Conservation (phyloP, 1,140 invertebrate genomes). For the Panonychus citri region DNA sequence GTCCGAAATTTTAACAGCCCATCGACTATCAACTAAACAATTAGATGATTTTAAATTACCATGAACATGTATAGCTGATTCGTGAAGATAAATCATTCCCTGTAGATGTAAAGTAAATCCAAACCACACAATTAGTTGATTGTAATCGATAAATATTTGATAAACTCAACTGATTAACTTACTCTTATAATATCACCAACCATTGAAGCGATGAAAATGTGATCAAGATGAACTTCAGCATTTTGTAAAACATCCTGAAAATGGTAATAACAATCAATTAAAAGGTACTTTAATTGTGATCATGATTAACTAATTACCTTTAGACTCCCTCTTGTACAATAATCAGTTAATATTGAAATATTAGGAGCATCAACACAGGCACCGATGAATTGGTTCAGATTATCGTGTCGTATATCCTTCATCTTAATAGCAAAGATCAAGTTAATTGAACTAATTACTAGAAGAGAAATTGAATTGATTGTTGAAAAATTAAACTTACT, state of each 20-base stretch:
- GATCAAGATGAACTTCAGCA: conserved; percentile 83
- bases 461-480: too few relatives aligned
- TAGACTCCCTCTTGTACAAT: conserved; percentile 83
- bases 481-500: conserved; percentile 26
- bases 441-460: too few relatives aligned
- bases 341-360: conserved; percentile 70
- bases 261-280: not conserved
- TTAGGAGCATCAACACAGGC: conserved; percentile 30
- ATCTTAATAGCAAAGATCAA: conserved; percentile 27
- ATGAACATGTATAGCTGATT: conserved; percentile 58
- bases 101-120: not conserved
- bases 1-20: conserved; percentile 80
- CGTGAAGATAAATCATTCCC: conserved; percentile 79
- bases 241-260: conserved; percentile 66
- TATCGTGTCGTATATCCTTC: conserved; percentile 69
- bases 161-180: too few relatives aligned
- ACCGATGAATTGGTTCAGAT: conserved; percentile 90
- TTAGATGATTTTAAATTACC: conserved; percentile 93
- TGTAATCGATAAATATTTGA: too few relatives aligned
- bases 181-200: conserved; percentile 1
- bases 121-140: too few relatives aligned
- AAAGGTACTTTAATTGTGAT: not conserved
- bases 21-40: conserved; percentile 67
- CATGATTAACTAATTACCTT: not conserved
- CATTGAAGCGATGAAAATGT: conserved; percentile 63